Percentiles rank a stretch among this genome's conserved stretches.
Evolutionary conservation across 2,113 vertebrate genomes (phyloP).

Genomic region (Tinamus guttatus): DNA sequence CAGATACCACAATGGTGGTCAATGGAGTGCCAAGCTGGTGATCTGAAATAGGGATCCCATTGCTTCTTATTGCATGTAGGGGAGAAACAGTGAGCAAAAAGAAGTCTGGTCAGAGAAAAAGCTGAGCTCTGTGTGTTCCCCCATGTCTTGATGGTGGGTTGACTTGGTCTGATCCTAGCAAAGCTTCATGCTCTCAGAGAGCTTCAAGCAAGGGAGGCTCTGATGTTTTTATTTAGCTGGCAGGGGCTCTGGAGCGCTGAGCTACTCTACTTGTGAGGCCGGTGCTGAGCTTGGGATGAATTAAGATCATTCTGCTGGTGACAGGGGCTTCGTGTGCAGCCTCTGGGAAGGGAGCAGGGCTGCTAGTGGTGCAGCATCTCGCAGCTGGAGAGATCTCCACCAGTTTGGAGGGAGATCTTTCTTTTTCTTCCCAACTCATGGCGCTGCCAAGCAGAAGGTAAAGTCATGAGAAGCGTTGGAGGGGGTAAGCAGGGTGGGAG

Average conservation of each 20-base stretch:
- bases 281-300: background rate
- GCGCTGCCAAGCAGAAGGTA: slow-evolving; percentile 47
- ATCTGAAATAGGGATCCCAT: fast-evolving
- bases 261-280: background rate
- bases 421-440: background rate
- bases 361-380: background rate
- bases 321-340: background rate
- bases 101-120: background rate
- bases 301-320: background rate
- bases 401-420: background rate
- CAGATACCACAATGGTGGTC: no score
- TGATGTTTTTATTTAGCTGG: background rate
- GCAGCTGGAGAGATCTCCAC: background rate
- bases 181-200: background rate
- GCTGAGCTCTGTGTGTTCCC: background rate
- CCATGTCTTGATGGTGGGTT: background rate
- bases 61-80: background rate
- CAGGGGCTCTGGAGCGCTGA: background rate
- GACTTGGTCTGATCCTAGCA: background rate
- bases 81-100: background rate
- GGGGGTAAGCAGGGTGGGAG: background rate
- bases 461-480: slow-evolving; percentile 24
- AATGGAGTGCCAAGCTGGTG: no score
- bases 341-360: background rate
- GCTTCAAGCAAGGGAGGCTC: no score